Percentiles rank a stretch among this genome's conserved stretches.
Conservation (phyloP, 2,113 vertebrate species). For the Anhinga rufa region DNA sequence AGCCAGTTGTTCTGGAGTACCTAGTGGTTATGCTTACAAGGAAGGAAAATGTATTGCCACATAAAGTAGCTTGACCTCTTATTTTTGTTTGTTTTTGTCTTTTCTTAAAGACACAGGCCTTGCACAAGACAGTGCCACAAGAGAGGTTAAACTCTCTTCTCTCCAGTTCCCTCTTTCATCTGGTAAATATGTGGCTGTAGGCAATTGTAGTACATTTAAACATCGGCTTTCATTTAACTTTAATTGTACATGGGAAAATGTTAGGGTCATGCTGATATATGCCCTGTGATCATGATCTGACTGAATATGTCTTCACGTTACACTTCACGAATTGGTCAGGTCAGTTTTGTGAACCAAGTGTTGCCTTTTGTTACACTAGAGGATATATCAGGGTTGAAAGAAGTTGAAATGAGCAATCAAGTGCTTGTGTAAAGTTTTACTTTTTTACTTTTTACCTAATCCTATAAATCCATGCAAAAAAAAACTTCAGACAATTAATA, state of each 20-base stretch:
- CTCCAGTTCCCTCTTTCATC: neutral
- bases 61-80: neutral
- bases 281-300: neutral
- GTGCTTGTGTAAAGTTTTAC: neutral
- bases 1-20: neutral
- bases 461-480: neutral
- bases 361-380: neutral
- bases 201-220: neutral
- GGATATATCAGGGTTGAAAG: neutral
- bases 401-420: neutral
- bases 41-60: neutral
- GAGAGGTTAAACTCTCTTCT: neutral
- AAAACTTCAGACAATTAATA: neutral
- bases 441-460: neutral
- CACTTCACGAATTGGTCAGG: neutral
- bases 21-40: neutral
- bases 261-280: neutral
- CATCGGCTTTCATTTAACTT: neutral
- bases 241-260: neutral
- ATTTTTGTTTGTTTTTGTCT: neutral
- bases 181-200: accelerated
- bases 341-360: neutral
- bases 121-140: neutral
- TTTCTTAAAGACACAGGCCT: neutral
- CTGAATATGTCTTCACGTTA: neutral